These are phyloP conservation scores for Acronicta alni DNA, from an alignment of 2,888 invertebrate species.

Conservation along the genomic window DNA sequence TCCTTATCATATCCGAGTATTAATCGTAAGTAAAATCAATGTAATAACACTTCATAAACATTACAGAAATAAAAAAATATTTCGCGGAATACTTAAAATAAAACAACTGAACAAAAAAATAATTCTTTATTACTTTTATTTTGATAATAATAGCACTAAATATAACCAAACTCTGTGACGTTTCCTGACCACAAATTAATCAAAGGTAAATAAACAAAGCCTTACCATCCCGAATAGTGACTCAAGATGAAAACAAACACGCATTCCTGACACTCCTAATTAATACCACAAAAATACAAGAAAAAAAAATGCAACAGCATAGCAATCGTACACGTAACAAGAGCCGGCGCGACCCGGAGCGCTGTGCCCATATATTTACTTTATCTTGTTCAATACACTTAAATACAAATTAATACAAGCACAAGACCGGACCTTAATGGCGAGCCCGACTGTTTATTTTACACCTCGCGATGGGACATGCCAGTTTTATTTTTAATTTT, in stretches of 20 bases:
- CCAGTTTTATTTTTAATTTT: constrained; percentile 76
- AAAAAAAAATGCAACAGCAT: constrained; percentile 38
- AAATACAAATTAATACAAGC: constrained; percentile 89
- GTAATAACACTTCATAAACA: too few species aligned
- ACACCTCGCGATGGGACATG: constrained; percentile 85
- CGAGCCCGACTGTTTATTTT: constrained; percentile 86
- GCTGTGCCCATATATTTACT: constrained; percentile 85
- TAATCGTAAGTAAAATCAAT: too few species aligned
- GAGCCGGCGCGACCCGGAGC: constrained; percentile 66
- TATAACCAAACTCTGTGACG: not conserved
- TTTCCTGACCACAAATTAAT: not conserved
- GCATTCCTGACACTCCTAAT: constrained; percentile 46
- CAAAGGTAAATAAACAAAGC: not conserved
- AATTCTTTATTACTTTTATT: not conserved
- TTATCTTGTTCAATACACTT: constrained; percentile 89
- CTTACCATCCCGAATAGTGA: constrained; percentile 25
- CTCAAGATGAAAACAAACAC: constrained; percentile 22
- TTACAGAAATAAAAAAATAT: too few species aligned
- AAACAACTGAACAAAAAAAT: too few species aligned
- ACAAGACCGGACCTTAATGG: constrained; percentile 85
- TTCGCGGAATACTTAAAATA: too few species aligned
- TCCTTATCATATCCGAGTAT: too few species aligned
- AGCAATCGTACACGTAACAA: constrained; percentile 70
- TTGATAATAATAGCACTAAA: not conserved
- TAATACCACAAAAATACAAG: constrained; percentile 44